phyloP scores from a whole-genome alignment of 2,888 invertebrate genomes.

The Epinotia bilunana region DNA sequence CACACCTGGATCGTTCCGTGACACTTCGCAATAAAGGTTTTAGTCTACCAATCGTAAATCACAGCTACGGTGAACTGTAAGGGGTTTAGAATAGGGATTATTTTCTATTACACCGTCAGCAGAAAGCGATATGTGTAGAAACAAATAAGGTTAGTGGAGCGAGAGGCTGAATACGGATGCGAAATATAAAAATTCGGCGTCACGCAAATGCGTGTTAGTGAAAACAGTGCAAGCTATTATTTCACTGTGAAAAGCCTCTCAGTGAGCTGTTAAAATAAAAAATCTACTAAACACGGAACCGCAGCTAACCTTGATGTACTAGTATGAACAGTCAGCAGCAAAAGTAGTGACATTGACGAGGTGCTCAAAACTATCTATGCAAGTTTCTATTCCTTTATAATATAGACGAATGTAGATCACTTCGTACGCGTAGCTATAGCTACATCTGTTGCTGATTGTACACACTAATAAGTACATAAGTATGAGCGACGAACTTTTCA shows the following conservation, averaged over 20 bases:
- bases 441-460: no score
- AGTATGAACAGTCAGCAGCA: no score
- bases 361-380: no score
- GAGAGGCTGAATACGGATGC: constrained; percentile 74
- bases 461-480: no score
- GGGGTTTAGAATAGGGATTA: constrained; percentile 48
- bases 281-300: constrained; percentile 16
- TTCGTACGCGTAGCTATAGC: no score
- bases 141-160: constrained; percentile 75
- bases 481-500: no score
- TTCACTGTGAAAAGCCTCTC: constrained; percentile 35
- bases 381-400: no score
- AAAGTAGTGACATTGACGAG: no score
- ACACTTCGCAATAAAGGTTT: constrained; percentile 75
- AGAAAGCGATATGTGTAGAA: constrained; percentile 52
- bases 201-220: constrained; percentile 71
- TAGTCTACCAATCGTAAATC: constrained; percentile 51
- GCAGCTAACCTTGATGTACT: not conserved
- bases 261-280: constrained; percentile 27
- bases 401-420: no score
- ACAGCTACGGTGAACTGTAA: constrained; percentile 50
- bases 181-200: constrained; percentile 66
- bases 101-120: constrained; percentile 40
- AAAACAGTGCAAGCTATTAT: constrained; percentile 41
- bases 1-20: constrained; percentile 80